Base-by-base conservation (phyloP, 2,888 invertebrate genomes). In the Dorcus hopei region DNA sequence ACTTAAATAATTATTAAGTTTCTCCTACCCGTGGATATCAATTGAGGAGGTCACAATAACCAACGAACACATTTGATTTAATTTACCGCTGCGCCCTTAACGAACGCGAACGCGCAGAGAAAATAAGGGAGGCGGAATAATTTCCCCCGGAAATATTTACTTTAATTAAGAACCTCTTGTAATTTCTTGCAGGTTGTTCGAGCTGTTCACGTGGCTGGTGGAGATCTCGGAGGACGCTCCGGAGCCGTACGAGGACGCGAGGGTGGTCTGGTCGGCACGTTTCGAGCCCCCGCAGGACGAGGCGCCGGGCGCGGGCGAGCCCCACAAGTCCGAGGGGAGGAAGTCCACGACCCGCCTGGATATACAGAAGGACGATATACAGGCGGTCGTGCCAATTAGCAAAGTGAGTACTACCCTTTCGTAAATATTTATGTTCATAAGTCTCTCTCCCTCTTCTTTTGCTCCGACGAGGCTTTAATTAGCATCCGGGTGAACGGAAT, bases 321-420 rank as follows among this genome's bases (percentile, higher is more conserved):
- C 64, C 33, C 74, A 73, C 67, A 69, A 74, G 66, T 65, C 72
- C 66, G 79, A 80, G 42, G 79, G 81, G 48, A 67, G 86, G 65
- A 89, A 92, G 73, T 83, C 93, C 47, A 90, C 91, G 60, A 90
- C 93, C 1, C 83, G 93, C 65, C 84, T 95, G 49, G 93, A 94
- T 73, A 91, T 95, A 62, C 93, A 93, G 75, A 95, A 95, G 75
- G 95, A 95, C 75, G 94, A 95, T 73, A 93, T 95, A 59, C 95
- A 95, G 79, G 93, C 95, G 16, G 93, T 96, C 9, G 82, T 96
- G 23, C 95, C 95, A 11, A 95, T 96, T 75, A 93, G 95, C 59
- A 95, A 95, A 89, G 94, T 94, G 79, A 76, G 74, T 61, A 19
- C 41, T 51, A 42, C 23, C 26, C 26, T 33, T 33, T 33, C 26